A percentile compares a stretch with the other conserved stretches of the same genome.
These are phyloP conservation scores for Lepilemur ruficaudatus DNA, from an alignment of 2,797 vertebrate genomes.

Conservation along the genomic window DNA sequence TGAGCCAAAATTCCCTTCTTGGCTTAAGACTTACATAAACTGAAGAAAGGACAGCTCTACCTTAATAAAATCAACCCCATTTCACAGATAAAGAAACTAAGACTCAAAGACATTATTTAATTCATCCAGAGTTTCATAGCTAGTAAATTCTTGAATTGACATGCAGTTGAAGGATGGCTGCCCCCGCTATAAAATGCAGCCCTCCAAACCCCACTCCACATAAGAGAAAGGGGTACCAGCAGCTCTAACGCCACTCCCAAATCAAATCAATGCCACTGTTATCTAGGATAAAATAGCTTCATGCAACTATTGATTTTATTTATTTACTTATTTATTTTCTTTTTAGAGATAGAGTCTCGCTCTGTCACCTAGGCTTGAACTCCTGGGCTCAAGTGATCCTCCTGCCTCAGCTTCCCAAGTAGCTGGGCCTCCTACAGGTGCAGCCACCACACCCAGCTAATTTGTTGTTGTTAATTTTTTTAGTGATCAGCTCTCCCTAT, in stretches of 20 bases:
- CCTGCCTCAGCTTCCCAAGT: background rate
- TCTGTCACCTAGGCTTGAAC: background rate
- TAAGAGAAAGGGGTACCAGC: fast-evolving
- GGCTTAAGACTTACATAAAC: background rate
- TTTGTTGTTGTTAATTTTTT: background rate
- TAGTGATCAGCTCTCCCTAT: background rate
- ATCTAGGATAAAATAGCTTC: background rate
- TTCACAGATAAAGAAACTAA: background rate
- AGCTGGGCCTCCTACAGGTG: background rate
- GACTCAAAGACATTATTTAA: background rate
- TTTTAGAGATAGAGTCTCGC: background rate
- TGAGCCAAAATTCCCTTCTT: background rate
- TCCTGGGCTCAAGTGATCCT: background rate
- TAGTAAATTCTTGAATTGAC: background rate
- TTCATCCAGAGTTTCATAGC: background rate
- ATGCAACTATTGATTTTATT: background rate
- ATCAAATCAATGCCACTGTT: background rate
- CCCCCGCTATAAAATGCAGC: background rate
- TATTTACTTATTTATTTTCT: background rate
- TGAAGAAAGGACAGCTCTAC: background rate
- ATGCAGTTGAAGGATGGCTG: no score
- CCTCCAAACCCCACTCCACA: background rate
- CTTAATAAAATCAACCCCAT: background rate
- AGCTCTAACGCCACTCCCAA: background rate
- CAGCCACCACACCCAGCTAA: background rate